phyloP scores from a whole-genome alignment of 2,888 invertebrate genomes.

The Drosophila putrida region DNA sequence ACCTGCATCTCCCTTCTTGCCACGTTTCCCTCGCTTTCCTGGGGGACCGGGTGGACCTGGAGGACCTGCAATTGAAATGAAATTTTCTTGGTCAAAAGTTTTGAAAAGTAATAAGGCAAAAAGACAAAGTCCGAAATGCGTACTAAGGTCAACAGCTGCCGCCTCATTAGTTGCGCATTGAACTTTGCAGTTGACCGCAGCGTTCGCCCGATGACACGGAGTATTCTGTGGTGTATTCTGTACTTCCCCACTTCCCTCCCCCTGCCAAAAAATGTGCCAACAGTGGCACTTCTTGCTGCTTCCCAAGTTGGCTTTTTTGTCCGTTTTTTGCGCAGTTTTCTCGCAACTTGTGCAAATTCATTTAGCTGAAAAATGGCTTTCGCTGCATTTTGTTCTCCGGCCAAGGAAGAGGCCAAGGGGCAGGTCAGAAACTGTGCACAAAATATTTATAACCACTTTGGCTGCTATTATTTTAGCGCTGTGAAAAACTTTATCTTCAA shows the following conservation, averaged over 20 bases:
- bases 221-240: constrained; percentile 34
- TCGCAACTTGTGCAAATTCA: constrained; percentile 76
- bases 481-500: constrained; percentile 74
- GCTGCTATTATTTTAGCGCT: constrained; percentile 76
- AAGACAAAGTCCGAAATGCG: constrained; percentile 37
- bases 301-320: constrained; percentile 38
- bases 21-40: constrained; percentile 95
- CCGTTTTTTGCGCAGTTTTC: constrained; percentile 73
- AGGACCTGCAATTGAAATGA: constrained; percentile 79
- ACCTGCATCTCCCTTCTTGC: constrained; percentile 94
- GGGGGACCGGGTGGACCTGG: constrained; percentile 93
- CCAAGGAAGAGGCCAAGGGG: constrained; percentile 20
- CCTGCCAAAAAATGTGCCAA: neutral
- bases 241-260: no score
- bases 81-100: constrained; percentile 38
- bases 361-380: constrained; percentile 82
- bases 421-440: constrained; percentile 60
- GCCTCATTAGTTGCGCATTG: constrained; percentile 76
- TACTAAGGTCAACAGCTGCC: constrained; percentile 54
- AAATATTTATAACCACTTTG: constrained; percentile 82
- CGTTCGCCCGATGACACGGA: constrained; percentile 32
- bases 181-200: constrained; percentile 70
- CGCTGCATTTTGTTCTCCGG: constrained; percentile 64
- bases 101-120: constrained; percentile 46
- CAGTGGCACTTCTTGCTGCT: constrained; percentile 7